These are phyloP conservation scores for Oreohelix idahoensis DNA, from an alignment of 1,140 invertebrate species.

Conservation along the genomic window DNA sequence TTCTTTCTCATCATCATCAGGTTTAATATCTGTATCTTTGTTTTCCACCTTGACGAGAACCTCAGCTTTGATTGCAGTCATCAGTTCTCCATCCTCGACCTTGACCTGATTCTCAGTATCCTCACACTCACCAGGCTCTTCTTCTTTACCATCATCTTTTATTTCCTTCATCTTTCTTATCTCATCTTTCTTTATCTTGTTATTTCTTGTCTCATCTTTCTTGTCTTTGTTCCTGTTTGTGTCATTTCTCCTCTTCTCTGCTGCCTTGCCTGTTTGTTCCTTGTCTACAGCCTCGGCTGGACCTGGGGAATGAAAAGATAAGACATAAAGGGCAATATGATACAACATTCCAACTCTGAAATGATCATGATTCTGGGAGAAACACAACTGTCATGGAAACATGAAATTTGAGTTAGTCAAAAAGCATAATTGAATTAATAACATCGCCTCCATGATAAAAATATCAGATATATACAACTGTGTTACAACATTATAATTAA, in stretches of 20 bases:
- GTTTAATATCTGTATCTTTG: neutral
- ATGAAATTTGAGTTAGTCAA: no score
- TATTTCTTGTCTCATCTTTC: neutral
- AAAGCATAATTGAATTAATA: no score
- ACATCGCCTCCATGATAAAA: no score
- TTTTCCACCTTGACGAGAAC: slow-evolving; percentile 13
- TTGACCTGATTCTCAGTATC: slow-evolving; percentile 29
- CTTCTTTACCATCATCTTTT: neutral
- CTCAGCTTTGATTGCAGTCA: slow-evolving; percentile 20
- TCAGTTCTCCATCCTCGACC: slow-evolving; percentile 31
- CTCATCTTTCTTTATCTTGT: neutral
- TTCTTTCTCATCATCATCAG: slow-evolving; percentile 43
- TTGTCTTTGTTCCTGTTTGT: neutral
- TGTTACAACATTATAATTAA: no score
- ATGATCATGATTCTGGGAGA: no score
- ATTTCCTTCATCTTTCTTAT: neutral
- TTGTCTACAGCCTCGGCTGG: neutral
- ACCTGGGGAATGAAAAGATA: neutral
- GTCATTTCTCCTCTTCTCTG: neutral
- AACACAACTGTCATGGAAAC: no score
- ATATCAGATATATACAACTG: no score
- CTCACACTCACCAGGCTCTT: neutral
- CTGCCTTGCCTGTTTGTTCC: neutral
- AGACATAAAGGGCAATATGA: no score
- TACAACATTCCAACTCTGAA: no score